These are phyloP conservation scores for Thripadectes ignobilis DNA, from an alignment of 2,797 vertebrate genomes.

Conservation along the genomic window DNA sequence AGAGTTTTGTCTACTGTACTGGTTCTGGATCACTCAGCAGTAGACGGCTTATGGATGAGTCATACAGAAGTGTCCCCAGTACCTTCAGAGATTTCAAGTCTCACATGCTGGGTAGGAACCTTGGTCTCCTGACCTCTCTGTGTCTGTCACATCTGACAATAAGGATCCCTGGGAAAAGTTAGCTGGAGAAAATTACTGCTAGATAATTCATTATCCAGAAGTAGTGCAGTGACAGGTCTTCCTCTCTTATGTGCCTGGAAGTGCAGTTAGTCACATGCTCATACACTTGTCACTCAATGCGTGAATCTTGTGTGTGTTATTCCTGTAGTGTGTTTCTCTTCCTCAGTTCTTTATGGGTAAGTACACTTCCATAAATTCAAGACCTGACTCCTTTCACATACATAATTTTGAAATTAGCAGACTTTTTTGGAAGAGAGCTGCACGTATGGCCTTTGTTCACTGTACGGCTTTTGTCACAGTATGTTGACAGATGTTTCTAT, in stretches of 20 bases:
- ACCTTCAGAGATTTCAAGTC: background rate
- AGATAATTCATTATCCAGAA: background rate
- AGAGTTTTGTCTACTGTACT: background rate
- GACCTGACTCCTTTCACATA: background rate
- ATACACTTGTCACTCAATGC: background rate
- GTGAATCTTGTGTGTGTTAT: background rate
- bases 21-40: background rate
- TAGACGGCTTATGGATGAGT: background rate
- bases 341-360: background rate
- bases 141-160: background rate
- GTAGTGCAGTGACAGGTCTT: background rate
- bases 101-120: background rate
- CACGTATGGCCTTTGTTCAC: background rate
- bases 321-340: background rate
- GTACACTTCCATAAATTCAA: background rate
- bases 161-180: background rate
- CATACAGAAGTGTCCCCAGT: background rate
- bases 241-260: background rate
- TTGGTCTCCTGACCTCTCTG: background rate
- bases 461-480: background rate
- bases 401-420: background rate
- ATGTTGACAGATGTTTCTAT: slow-evolving; percentile 14
- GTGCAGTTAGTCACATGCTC: background rate
- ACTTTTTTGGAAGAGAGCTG: background rate
- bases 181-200: background rate